Evolutionary conservation across 2,113 vertebrate genomes (phyloP).

Genomic region (Alouatta palliata): DNA sequence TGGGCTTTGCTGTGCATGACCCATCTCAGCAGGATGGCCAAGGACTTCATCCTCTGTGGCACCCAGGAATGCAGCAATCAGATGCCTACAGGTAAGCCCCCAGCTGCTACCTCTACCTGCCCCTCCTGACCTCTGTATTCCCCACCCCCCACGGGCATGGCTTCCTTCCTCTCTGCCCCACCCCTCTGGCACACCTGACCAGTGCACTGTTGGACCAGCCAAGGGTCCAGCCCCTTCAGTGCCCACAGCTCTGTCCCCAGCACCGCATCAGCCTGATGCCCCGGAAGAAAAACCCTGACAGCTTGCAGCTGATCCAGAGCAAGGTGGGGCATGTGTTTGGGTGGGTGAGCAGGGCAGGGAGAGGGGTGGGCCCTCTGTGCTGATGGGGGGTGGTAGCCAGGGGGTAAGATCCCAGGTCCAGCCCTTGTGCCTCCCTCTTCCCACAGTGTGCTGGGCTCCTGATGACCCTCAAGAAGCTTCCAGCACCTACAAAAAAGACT

Average conservation of each 20-base stretch:
- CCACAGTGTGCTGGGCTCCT: constrained; percentile 91
- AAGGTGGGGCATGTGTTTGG: constrained; percentile 96
- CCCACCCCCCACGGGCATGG: background rate
- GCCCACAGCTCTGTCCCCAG: constrained; percentile 76
- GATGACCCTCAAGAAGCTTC: constrained; percentile 96
- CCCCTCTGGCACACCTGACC: background rate
- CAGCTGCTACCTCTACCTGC: fast-evolving
- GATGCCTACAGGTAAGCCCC: constrained; percentile 91
- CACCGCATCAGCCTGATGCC: constrained; percentile 96
- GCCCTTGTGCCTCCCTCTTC: background rate
- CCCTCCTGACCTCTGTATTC: background rate
- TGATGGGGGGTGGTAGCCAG: background rate
- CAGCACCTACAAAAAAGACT: constrained; percentile 98
- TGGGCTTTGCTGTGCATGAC: no score
- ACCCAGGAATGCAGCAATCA: constrained; percentile 88
- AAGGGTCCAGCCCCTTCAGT: background rate
- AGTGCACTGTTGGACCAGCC: background rate
- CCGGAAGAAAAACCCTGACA: constrained; percentile 98
- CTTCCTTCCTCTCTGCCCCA: background rate
- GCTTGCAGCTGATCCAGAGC: constrained; percentile 96
- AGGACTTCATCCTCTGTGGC: no score
- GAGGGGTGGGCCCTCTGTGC: background rate
- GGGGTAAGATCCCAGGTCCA: background rate
- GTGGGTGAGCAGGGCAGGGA: constrained; percentile 84
- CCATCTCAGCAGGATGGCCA: no score